phyloP scores from a whole-genome alignment of 2,888 invertebrate genomes.

The Cephus pulcher region DNA sequence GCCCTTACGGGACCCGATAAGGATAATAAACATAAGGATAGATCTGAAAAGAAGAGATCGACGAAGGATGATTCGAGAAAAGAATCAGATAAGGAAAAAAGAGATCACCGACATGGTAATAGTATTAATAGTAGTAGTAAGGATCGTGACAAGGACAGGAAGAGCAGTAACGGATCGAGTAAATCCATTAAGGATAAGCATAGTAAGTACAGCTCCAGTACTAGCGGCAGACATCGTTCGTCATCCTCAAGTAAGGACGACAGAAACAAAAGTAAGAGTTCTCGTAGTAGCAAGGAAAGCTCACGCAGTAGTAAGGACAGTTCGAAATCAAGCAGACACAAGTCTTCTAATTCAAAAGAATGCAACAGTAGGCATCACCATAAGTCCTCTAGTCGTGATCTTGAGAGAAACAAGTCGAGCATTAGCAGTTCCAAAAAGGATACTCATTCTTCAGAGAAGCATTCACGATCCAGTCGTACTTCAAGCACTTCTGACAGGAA shows the following conservation, averaged over 20 bases:
- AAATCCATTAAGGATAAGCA: conserved; percentile 57
- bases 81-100: conserved; percentile 29
- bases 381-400: conserved; percentile 27
- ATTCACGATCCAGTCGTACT: conserved; percentile 51
- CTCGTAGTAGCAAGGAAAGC: conserved; percentile 25
- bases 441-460: conserved; percentile 47
- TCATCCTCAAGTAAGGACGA: conserved; percentile 46
- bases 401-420: conserved; percentile 27
- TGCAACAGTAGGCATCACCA: conserved; percentile 35
- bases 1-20: neutral
- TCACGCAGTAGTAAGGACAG: conserved; percentile 26
- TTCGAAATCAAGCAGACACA: conserved; percentile 37
- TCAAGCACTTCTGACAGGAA: conserved; percentile 28
- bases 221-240: conserved; percentile 42
- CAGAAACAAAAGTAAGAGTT: conserved; percentile 36
- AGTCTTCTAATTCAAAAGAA: conserved; percentile 36
- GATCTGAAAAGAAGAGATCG: neutral
- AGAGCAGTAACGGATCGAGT: conserved; percentile 39
- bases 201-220: conserved; percentile 39
- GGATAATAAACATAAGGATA: neutral
- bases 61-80: conserved; percentile 17
- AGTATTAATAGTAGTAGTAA: conserved; percentile 22
- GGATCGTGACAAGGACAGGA: conserved; percentile 32
- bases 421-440: conserved; percentile 27
- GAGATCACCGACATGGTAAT: conserved; percentile 27